Evolutionary conservation across 2,888 invertebrate genomes (phyloP).

Genomic region (Serripes groenlandicus): DNA sequence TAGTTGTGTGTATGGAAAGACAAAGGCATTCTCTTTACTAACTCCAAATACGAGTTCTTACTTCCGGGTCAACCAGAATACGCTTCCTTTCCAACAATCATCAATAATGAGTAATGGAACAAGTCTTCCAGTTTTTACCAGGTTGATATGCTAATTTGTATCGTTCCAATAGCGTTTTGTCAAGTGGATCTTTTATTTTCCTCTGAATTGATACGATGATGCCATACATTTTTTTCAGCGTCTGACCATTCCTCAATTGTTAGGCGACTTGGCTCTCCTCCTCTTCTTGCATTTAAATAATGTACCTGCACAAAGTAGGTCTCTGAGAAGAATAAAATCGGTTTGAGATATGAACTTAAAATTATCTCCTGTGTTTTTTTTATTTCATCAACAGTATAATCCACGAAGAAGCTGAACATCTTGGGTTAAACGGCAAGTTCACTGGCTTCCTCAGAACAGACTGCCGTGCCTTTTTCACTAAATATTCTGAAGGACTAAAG

Average conservation of each 20-base stretch:
- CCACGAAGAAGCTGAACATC: neutral
- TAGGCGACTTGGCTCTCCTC: constrained; percentile 9
- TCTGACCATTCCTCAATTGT: constrained; percentile 4
- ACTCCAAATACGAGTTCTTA: neutral
- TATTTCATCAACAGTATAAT: constrained; percentile 14
- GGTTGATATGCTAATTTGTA: constrained; percentile 17
- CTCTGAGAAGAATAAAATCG: constrained; percentile 9
- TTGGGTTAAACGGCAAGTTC: neutral
- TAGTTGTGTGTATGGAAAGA: neutral
- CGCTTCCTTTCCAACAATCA: constrained; percentile 9
- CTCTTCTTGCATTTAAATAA: constrained; percentile 18
- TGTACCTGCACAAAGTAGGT: constrained; percentile 2
- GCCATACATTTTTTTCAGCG: neutral
- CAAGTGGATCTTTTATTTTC: constrained; percentile 16
- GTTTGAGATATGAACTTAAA: constrained; percentile 7
- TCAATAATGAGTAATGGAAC: constrained; percentile 7
- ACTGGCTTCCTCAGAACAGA: neutral
- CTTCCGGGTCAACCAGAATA: constrained; percentile 5
- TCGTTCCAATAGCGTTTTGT: constrained; percentile 4
- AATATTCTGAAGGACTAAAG: constrained; percentile 11
- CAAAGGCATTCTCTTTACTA: constrained; percentile 1
- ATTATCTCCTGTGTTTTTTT: neutral
- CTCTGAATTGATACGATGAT: neutral
- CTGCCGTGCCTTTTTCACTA: neutral
- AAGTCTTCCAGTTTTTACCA: constrained; percentile 11